Percentiles rank a stretch among this genome's conserved stretches.
phyloP scores from a whole-genome alignment of 2,797 vertebrate genomes.

The Myripristis jacobus region DNA sequence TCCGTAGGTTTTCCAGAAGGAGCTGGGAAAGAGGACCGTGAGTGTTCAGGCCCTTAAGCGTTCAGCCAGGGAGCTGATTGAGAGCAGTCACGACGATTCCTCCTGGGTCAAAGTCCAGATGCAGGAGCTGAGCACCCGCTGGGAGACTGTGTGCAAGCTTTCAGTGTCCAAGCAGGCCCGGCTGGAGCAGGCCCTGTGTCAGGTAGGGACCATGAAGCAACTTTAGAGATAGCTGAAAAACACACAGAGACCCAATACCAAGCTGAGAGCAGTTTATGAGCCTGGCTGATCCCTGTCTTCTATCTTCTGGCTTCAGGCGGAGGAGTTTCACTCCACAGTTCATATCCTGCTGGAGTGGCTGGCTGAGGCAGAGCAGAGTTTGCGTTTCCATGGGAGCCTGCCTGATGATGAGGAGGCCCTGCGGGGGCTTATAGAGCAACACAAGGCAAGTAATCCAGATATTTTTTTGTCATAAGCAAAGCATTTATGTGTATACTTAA shows the following conservation, averaged over 20 bases:
- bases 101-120: slow-evolving; percentile 99
- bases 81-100: slow-evolving; percentile 93
- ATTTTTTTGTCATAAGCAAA: slow-evolving; percentile 3
- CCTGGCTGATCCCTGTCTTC: slow-evolving; percentile 35
- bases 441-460: slow-evolving; percentile 84
- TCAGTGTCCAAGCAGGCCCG: slow-evolving; percentile 96
- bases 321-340: slow-evolving; percentile 97
- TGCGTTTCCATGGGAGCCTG: slow-evolving; percentile 95
- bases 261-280: not conserved
- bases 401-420: slow-evolving; percentile 97
- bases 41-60: slow-evolving; percentile 96
- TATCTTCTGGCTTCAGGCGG: slow-evolving; percentile 85
- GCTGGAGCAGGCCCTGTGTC: slow-evolving; percentile 92
- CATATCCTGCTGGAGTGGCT: slow-evolving; percentile 97
- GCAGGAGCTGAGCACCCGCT: slow-evolving; percentile 95
- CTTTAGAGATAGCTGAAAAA: not conserved
- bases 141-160: slow-evolving; percentile 96
- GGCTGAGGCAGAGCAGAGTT: slow-evolving; percentile 95
- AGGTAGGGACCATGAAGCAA: slow-evolving; percentile 72
- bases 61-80: slow-evolving; percentile 92
- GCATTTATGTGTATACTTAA: not conserved
- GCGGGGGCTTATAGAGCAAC: slow-evolving; percentile 91
- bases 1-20: slow-evolving; percentile 95
- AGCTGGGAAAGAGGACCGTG: slow-evolving; percentile 94
- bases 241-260: not conserved